phyloP scores from a whole-genome alignment of 2,797 vertebrate genomes.

The Harpagifer antarcticus region DNA sequence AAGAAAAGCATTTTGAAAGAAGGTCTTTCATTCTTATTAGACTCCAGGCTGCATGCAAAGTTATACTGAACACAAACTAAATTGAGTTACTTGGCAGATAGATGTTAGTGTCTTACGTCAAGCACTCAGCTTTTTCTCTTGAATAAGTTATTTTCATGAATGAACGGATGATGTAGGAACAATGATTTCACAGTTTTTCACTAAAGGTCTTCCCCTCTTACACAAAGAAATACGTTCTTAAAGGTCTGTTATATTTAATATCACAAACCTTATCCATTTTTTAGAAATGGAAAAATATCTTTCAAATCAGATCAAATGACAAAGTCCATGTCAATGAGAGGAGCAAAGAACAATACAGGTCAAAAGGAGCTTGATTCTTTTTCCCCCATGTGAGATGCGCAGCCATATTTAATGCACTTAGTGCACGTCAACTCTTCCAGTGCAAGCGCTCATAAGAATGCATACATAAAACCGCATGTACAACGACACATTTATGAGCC shows the following conservation, averaged over 20 bases:
- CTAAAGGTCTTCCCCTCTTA: neutral
- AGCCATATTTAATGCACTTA: slow-evolving; percentile 61
- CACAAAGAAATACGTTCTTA: too few species aligned
- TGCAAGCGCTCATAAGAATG: slow-evolving; percentile 57
- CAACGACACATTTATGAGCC: slow-evolving; percentile 73
- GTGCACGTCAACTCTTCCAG: slow-evolving; percentile 33
- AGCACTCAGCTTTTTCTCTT: neutral
- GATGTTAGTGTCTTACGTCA: neutral
- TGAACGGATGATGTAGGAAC: neutral
- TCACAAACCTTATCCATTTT: neutral
- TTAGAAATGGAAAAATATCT: neutral
- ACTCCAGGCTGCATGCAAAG: neutral
- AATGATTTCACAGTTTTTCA: neutral
- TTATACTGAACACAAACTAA: neutral
- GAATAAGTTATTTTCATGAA: neutral
- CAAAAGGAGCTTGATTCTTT: neutral
- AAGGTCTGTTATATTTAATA: neutral
- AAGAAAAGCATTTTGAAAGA: neutral
- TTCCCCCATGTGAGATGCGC: slow-evolving; percentile 4
- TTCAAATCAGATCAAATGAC: neutral
- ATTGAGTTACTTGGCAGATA: neutral
- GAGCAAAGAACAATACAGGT: neutral
- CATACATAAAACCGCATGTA: slow-evolving; percentile 56
- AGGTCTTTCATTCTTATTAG: neutral
- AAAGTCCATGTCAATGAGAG: neutral